Base-by-base conservation (phyloP, 1,140 invertebrate genomes). In the Papilio helenus region DNA sequence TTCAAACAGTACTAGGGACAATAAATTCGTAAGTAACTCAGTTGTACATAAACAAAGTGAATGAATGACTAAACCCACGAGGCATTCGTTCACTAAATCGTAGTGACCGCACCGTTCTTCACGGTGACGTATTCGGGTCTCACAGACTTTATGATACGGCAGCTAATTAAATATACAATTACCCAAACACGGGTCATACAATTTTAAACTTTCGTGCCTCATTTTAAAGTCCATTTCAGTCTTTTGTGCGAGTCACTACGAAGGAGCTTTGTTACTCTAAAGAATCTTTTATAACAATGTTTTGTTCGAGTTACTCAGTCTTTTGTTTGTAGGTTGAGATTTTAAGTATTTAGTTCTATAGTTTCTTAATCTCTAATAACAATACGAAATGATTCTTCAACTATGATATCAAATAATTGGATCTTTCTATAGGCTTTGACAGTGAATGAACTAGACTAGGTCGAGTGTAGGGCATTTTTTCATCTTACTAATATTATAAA, bases 121-220 rank as follows among this genome's bases (percentile, higher is more conserved):
- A 74, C 20, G 10, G n/a, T 74, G 72, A 74, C 72, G 44, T 74
- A 74, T 29, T 1, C 44, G 44, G 44, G 72, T 26, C 44, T 74
- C 72, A 2, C 44, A 29, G 42, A 49, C 72, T 51, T 51, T 74
- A 51, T 12, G 44, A 29, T 26, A 44, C 72, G 3, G 39, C 23
- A 46, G 39, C 44, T 49, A 51, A 74, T 49, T 44, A 74, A 74
- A 74, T 74, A 44, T 74, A 42, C 20, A 74, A 74, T 74, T 74
- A 74, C 72, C 20, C 9, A 73, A 73, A 44, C 42, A 44, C 72
- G n/a, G 18, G 2, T 4, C 39, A 49, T 26, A 16, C 14, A 26
- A 74, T 46, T 49, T 74, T 51, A 74, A 23, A 49, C 72, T 44
- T 20, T 46, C 9, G 0, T 46, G 5, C 12, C 8, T 72, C 39